These are phyloP conservation scores for Cecropterus lyciades DNA, from an alignment of 1,140 invertebrate genomes.

Conservation along the genomic window DNA sequence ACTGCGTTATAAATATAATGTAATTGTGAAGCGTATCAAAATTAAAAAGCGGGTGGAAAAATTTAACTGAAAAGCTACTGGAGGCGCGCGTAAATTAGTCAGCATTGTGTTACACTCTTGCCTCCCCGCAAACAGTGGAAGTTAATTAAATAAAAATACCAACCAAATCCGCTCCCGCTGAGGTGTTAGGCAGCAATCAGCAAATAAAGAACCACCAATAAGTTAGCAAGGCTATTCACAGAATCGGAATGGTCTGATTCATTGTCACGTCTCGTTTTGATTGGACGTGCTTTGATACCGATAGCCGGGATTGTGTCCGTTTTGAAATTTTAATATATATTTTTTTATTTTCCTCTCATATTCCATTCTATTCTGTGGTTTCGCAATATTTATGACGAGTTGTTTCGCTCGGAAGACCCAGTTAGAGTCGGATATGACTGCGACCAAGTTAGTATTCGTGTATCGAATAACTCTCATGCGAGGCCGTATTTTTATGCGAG, in stretches of 20 bases:
- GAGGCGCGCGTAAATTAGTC: constrained; percentile 71
- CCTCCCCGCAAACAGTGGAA: constrained; percentile 55
- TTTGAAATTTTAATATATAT: constrained; percentile 77
- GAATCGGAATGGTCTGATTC: constrained; percentile 78
- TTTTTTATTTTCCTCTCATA: constrained; percentile 71
- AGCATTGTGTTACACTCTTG: constrained; percentile 61
- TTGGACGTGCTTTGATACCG: constrained; percentile 82
- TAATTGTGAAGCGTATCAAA: constrained; percentile 42
- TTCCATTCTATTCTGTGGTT: constrained; percentile 76
- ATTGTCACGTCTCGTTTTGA: constrained; percentile 81
- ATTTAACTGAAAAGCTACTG: constrained; percentile 42
- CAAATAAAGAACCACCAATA: constrained; percentile 80
- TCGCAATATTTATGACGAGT: constrained; percentile 73
- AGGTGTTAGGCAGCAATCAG: constrained; percentile 79
- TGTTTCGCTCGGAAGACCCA: constrained; percentile 64
- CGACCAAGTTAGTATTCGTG: constrained; percentile 48
- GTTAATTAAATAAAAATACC: constrained; percentile 82
- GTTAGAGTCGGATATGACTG: constrained; percentile 55
- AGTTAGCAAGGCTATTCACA: constrained; percentile 75
- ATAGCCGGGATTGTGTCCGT: constrained; percentile 75
- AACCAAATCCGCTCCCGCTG: constrained; percentile 58
- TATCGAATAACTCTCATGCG: constrained; percentile 38
- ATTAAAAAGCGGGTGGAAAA: constrained; percentile 36
- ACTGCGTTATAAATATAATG: constrained; percentile 14
- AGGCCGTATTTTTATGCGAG: background rate